A percentile compares a stretch with the other conserved stretches of the same genome.
Evolutionary conservation across 2,797 vertebrate species (phyloP).

Genomic region (Borostomias antarcticus): DNA sequence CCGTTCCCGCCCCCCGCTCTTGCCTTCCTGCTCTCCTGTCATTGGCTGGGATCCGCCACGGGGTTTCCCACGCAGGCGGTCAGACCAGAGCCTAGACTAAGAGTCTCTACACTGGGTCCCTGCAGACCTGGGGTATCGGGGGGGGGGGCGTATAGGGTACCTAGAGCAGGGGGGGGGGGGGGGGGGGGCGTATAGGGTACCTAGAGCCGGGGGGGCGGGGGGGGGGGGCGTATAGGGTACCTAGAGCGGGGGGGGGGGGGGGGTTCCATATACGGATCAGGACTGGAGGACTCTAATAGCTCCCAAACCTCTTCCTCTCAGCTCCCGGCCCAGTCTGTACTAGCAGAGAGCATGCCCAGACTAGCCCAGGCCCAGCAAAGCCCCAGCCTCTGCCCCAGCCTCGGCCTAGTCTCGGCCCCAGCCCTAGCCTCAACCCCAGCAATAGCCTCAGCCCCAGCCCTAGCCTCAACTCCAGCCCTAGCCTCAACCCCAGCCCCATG

Average conservation of each 20-base stretch:
- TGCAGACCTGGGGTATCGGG: conserved; percentile 21
- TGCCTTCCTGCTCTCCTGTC: conserved; percentile 18
- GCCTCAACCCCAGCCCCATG: conserved; percentile 14
- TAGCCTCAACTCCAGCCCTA: background rate
- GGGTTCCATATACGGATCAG: conserved; percentile 21
- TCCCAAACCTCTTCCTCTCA: background rate
- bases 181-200: too few relatives aligned
- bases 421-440: background rate
- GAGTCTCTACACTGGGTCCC: conserved; percentile 23
- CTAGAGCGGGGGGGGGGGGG: too few relatives aligned
- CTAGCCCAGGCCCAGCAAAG: conserved; percentile 29
- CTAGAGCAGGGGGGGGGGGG: too few relatives aligned
- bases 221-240: conserved; percentile 12
- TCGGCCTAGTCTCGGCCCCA: too few relatives aligned
- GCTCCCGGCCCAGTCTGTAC: background rate
- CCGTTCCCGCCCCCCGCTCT: conserved; percentile 13
- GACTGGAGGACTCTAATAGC: conserved; percentile 39
- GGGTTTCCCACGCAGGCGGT: conserved; percentile 36
- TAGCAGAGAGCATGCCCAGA: conserved; percentile 28
- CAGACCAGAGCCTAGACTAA: conserved; percentile 31
- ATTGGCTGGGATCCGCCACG: conserved; percentile 39
- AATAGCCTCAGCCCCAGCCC: background rate
- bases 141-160: conserved; percentile 12
- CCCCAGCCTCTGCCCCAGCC: background rate
- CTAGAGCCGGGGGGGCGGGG: conserved; percentile 18